phyloP scores from a whole-genome alignment of 2,797 vertebrate genomes.

The Leptodactylus fallax region DNA sequence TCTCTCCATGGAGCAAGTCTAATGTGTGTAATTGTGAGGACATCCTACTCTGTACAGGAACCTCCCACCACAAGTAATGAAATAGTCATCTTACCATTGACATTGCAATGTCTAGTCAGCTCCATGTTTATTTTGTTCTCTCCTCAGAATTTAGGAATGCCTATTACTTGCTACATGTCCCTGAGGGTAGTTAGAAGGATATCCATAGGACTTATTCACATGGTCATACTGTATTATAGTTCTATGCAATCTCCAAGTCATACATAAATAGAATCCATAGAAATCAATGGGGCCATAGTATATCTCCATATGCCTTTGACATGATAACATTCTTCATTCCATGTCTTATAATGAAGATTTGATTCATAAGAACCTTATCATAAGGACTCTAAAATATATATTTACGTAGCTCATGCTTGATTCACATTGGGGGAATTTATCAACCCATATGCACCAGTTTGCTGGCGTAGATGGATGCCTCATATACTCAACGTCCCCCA shows the following conservation, averaged over 20 bases:
- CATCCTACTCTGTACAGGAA: constrained; percentile 30
- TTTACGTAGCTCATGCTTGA: too few species aligned
- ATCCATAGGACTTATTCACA: neutral
- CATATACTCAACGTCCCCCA: too few species aligned
- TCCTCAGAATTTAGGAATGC: constrained; percentile 18
- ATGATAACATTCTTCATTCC: too few species aligned
- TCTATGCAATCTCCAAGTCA: neutral
- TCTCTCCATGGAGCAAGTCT: constrained; percentile 19
- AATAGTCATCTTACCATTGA: constrained; percentile 45
- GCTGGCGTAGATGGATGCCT: too few species aligned
- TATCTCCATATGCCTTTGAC: too few species aligned
- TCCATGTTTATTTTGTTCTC: constrained; percentile 23
- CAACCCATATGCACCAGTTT: too few species aligned
- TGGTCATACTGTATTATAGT: neutral
- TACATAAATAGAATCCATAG: too few species aligned
- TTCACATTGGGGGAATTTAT: too few species aligned
- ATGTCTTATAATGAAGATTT: too few species aligned
- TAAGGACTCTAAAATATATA: too few species aligned
- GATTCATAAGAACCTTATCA: too few species aligned
- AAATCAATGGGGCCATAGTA: too few species aligned
- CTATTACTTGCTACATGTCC: constrained; percentile 37
- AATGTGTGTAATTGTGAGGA: constrained; percentile 36
- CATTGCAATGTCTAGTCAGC: neutral
- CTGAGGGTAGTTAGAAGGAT: neutral
- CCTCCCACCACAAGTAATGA: constrained; percentile 39